These are phyloP conservation scores for Zele albiditarsus DNA, from an alignment of 2,888 invertebrate species.

Conservation along the genomic window DNA sequence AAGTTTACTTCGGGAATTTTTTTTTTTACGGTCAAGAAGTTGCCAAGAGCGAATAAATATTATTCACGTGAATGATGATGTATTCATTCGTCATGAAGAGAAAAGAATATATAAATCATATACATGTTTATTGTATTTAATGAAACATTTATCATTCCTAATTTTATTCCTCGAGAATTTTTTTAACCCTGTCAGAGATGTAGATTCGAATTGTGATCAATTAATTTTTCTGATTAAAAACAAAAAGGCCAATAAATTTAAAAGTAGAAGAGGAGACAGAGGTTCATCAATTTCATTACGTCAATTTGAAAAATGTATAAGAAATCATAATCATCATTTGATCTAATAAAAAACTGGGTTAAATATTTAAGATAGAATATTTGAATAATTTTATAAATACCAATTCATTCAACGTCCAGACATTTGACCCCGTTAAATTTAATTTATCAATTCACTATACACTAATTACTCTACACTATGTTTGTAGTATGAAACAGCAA, in stretches of 20 bases:
- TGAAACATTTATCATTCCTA: neutral
- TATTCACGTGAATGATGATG: neutral
- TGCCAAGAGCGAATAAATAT: neutral
- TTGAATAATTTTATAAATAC: too few relatives aligned
- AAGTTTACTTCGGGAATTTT: neutral
- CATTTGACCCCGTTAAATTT: neutral
- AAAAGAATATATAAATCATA: neutral
- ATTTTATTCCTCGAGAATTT: neutral
- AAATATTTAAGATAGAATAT: neutral
- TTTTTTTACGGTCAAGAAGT: neutral
- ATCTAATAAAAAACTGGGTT: neutral
- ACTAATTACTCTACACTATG: neutral
- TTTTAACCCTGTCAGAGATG: too few relatives aligned
- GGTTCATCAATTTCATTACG: too few relatives aligned
- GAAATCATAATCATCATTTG: too few relatives aligned
- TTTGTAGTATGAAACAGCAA: neutral
- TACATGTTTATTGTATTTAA: neutral
- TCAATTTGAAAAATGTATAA: too few relatives aligned
- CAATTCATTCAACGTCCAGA: neutral
- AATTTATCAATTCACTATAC: neutral
- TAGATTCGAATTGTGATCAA: too few relatives aligned
- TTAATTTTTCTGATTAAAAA: too few relatives aligned
- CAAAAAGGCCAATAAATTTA: too few relatives aligned
- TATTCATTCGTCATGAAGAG: neutral
- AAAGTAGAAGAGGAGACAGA: too few relatives aligned